A percentile compares a stretch with the other conserved stretches of the same genome.
phyloP scores from a whole-genome alignment of 30 jellyfish, hydroid and myxozoan species.

The Hydractinia symbiolongicarpus region DNA sequence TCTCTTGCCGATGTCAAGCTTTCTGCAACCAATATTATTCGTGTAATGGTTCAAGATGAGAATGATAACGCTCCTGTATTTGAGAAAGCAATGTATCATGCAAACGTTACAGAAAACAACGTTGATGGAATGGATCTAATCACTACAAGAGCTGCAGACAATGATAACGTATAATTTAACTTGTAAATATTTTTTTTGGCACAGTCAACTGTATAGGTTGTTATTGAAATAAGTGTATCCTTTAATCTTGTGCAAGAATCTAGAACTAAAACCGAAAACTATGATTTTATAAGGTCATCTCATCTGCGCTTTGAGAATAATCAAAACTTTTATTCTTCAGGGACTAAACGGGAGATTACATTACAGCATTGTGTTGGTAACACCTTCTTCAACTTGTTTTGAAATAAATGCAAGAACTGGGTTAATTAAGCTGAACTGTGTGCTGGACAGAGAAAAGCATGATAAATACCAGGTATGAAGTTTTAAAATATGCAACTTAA shows the following conservation, averaged over 20 bases:
- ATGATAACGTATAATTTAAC: background rate
- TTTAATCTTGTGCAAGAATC: background rate
- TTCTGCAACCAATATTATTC: background rate
- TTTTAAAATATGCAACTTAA: too few species aligned
- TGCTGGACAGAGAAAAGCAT: background rate
- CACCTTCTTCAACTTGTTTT: background rate
- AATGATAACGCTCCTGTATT: background rate
- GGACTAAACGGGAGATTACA: background rate
- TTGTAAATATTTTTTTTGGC: background rate
- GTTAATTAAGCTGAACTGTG: background rate
- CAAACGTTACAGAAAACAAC: background rate
- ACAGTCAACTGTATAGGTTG: background rate
- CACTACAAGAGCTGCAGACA: background rate
- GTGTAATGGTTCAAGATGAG: background rate
- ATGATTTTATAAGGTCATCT: background rate
- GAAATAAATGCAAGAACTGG: background rate
- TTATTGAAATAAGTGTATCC: background rate
- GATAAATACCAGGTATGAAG: background rate
- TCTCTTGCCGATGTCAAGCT: background rate
- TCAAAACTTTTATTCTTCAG: background rate
- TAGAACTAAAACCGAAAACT: background rate
- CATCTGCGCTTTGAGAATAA: too few species aligned
- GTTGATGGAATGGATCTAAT: background rate
- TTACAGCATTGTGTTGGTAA: background rate
- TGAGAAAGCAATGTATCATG: background rate